Evolutionary conservation across 2,797 vertebrate genomes (phyloP).

Genomic region (Sebastiscus tertius): DNA sequence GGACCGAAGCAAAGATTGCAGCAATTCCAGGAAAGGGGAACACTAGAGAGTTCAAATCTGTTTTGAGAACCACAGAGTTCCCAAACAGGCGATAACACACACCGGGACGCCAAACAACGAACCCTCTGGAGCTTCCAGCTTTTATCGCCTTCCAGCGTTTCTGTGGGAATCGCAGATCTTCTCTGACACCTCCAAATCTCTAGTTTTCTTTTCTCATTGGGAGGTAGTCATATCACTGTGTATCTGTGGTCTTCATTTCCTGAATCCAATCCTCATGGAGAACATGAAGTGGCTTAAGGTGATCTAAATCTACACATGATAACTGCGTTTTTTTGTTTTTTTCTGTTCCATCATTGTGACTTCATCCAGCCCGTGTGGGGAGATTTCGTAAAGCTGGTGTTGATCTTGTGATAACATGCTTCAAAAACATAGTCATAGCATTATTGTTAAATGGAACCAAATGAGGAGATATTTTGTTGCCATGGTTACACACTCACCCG

Average conservation of each 20-base stretch:
- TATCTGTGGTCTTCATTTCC: constrained; percentile 33
- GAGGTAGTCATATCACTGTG: constrained; percentile 50
- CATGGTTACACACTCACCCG: neutral
- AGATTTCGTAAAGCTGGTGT: neutral
- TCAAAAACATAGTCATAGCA: neutral
- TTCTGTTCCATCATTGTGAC: neutral
- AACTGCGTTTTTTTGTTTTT: neutral
- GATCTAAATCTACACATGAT: neutral
- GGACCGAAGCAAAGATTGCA: neutral
- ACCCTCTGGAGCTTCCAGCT: constrained; percentile 26
- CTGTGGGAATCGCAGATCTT: constrained; percentile 40
- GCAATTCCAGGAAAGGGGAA: constrained; percentile 28
- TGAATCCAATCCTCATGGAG: constrained; percentile 19
- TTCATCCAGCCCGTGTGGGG: neutral
- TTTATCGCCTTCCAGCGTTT: constrained; percentile 46
- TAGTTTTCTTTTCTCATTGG: constrained; percentile 40
- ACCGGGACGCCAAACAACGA: constrained; percentile 49
- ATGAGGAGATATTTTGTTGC: constrained; percentile 22
- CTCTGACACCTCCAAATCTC: constrained; percentile 30
- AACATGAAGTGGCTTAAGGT: constrained; percentile 8
- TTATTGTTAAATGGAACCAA: constrained; percentile 36
- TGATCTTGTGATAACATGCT: constrained; percentile 23
- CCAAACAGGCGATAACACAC: constrained; percentile 66
- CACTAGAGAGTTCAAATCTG: constrained; percentile 41
- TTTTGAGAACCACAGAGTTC: constrained; percentile 64